Evolutionary conservation across 1,140 invertebrate species (phyloP), one percentile per base, ranked within the genome.

Genomic region (Orchesella cincta): DNA sequence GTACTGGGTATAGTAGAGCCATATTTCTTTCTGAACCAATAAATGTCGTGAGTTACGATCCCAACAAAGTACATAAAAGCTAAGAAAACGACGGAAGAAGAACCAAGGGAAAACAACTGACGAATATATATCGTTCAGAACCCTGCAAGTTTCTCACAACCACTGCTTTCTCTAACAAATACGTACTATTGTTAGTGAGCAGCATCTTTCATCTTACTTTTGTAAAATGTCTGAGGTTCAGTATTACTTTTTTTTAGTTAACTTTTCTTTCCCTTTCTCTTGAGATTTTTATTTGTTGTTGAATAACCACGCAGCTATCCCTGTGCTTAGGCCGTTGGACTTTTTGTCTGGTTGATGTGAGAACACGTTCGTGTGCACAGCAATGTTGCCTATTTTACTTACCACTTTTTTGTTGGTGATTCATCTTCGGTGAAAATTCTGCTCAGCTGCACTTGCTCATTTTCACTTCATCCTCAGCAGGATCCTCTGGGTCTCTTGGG

Each of bases 401-500:
- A 29, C 62, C 62, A 67, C 62, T 31, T 5, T 31, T 31, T 29
- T 29, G 1, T 5, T 8, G 23, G 62, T 67, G 62, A 67, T 67
- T 67, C 62, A 67, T 67, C 62, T 67, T 67, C 62, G 33, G 28
- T 67, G 62, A 67, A 67, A 29, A 67, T 67, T 67, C 62, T 67
- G 62, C 62, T 67, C 62, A 67, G 62, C 62, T 67, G 62, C 62
- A 67, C 62, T 67, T 67, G 62, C 62, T 67, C 62, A 67, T 67
- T 67, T 67, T 67, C 62, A 67, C 31, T 31, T 67, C 62, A 67
- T 67, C 23, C 62, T 67, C 62, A 31, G 62, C 23, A 67, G 62
- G 62, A 67, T 67, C 62, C 33, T 67, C 23, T n/a, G 8, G 8
- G 26, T 67, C 62, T 67, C 62, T 5, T 67, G 62, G 62, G 62